Percentiles rank a stretch among this genome's conserved stretches.
Evolutionary conservation across 23 tunicate species (phyloP).

Genomic region (Halocynthia aurantium): DNA sequence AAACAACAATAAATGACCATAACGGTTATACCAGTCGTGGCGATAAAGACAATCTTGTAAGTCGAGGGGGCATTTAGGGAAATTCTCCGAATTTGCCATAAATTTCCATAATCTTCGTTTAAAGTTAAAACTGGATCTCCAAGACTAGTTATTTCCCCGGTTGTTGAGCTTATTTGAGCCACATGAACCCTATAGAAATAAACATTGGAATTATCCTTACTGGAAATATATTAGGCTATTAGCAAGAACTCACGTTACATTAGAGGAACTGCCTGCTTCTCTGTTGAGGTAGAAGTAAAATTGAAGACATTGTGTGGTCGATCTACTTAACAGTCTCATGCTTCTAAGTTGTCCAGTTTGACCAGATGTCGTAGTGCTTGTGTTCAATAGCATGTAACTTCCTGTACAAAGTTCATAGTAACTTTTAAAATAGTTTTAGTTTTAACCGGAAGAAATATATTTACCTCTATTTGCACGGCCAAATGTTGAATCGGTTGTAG

Average conservation of each 20-base stretch:
- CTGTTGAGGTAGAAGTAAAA: constrained; percentile 56
- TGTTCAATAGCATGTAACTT: constrained; percentile 58
- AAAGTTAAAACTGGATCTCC: constrained; percentile 16
- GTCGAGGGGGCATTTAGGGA: constrained; percentile 41
- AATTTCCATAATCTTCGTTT: no score
- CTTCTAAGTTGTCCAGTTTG: constrained; percentile 16
- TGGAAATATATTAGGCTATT: no score
- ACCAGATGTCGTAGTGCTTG: constrained; percentile 7
- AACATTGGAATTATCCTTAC: no score
- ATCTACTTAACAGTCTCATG: constrained; percentile 44
- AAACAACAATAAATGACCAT: no score
- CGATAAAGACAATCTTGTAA: constrained; percentile 52
- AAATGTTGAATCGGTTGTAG: constrained; percentile 34
- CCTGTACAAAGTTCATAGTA: constrained; percentile 20
- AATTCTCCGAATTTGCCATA: constrained; percentile 55
- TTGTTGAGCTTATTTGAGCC: constrained; percentile 28
- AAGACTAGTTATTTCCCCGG: constrained; percentile 31
- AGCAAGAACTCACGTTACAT: constrained; percentile 13
- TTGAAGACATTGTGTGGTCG: constrained; percentile 50
- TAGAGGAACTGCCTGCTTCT: constrained; percentile 36
- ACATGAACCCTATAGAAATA: constrained; percentile 31
- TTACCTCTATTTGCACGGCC: constrained; percentile 38
- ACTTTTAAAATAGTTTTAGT: no score
- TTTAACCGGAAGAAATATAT: not conserved
- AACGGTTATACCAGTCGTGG: not conserved